Conservation (phyloP, 2,113 vertebrate species). For the Phylloscopus trochilus region DNA sequence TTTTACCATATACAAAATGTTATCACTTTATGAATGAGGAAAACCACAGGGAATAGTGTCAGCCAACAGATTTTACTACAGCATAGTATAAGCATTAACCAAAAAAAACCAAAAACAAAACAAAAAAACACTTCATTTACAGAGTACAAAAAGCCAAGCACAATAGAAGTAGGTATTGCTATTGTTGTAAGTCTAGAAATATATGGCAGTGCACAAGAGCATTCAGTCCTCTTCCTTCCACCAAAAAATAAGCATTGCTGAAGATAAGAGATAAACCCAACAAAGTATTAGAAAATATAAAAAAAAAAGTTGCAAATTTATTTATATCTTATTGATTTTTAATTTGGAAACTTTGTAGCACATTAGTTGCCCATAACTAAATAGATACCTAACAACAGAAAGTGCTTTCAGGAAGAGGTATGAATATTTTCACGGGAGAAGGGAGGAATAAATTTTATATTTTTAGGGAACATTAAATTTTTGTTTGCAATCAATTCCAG, state of each 20-base stretch:
- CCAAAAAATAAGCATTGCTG: neutral
- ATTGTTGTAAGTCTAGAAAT: neutral
- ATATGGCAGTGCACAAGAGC: neutral
- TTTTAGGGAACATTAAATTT: neutral
- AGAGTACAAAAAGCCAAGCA: neutral
- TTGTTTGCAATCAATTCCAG: neutral
- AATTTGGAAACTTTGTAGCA: neutral
- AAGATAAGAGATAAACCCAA: neutral
- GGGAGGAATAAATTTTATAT: neutral
- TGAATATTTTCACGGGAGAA: neutral
- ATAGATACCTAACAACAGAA: neutral
- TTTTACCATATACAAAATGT: neutral
- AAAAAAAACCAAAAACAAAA: neutral
- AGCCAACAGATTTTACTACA: neutral
- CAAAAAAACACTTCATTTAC: neutral
- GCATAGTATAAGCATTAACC: neutral
- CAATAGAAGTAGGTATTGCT: neutral
- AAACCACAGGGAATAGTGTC: neutral
- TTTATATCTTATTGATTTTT: neutral
- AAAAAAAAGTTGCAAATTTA: neutral
- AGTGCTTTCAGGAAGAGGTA: neutral
- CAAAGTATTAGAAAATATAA: neutral
- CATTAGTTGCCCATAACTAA: neutral
- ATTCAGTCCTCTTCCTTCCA: neutral
- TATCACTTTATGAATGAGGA: neutral